Base-by-base conservation (phyloP, 2,113 vertebrate species). In the Sinocyclocheilus grahami region DNA sequence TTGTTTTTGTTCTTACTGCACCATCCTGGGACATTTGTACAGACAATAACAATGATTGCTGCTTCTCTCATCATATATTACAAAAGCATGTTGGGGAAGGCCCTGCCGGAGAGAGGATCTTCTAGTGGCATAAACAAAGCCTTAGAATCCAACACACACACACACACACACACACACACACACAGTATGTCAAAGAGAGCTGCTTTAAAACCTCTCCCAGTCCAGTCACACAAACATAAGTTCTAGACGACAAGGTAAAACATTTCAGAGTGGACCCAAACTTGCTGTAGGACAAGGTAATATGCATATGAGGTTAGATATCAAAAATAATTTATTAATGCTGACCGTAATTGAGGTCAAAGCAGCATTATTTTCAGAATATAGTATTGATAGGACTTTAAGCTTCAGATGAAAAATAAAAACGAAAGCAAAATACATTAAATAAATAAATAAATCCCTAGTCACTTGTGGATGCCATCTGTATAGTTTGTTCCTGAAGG, bases 71-170 rank as follows among this genome's bases (percentile, higher is more conserved):
- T 42, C 42, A 42, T 42, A 42, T 8, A 42, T 42, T 42, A 9
- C 1, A 42, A 42, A 42, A 42, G 7, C 8, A 42, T 42, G 42
- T 7, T 7, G 7, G 42, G 42, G 42, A 9, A 42, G 42, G 42
- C 42, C 42, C 7, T 42, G 42, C 42, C 8, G 7, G 42, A 42
- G 42, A 42, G 42, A 42, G 42, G 42, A 42, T 8, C 42, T 42
- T 42, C 7, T 7, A 55, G 51, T 58, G 27, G 48, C n/a, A 78
- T 53, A 58, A 77, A 77, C 75, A 53, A 58, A 78, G 76, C 51
- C 51, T 22, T 18, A 37, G 16, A 16, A 78, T 18, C 33, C 27
- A 78, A 58, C 75, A 53, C 10, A 55, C 74, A 37, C 37, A 37
- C 37, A 37, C 4, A 37, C 37, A 37, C 37, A 37, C 33, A 37